These are phyloP conservation scores for Rhinolophus sinicus DNA, from an alignment of 2,113 vertebrate genomes.

Conservation along the genomic window DNA sequence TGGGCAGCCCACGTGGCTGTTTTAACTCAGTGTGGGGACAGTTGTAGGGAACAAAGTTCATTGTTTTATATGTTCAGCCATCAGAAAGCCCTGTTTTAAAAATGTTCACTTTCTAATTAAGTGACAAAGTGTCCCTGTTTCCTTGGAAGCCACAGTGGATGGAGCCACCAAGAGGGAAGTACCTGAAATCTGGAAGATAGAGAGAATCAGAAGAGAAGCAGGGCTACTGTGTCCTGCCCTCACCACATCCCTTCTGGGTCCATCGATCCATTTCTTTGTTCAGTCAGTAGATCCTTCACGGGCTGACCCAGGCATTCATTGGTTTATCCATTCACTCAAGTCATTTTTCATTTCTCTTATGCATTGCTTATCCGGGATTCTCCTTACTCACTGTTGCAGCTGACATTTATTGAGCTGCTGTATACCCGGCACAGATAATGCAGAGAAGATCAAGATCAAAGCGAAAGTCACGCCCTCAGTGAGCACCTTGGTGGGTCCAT, in stretches of 20 bases:
- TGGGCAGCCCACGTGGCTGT: not conserved
- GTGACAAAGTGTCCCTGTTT: not conserved
- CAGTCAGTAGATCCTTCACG: not conserved
- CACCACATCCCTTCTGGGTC: not conserved
- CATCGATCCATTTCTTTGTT: not conserved
- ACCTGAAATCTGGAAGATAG: not conserved
- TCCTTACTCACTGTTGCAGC: not conserved
- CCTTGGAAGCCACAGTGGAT: not conserved
- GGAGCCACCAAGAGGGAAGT: not conserved
- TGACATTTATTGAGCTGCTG: not conserved
- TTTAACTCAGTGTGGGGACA: not conserved
- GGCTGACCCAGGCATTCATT: not conserved
- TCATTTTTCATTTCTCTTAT: not conserved
- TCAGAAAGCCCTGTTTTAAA: not conserved
- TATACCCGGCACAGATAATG: not conserved
- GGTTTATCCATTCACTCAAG: no score
- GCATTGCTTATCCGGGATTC: not conserved
- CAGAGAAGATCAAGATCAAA: not conserved
- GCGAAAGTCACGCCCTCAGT: not conserved
- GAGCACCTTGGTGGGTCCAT: not conserved
- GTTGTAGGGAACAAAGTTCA: not conserved
- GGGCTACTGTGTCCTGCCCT: not conserved
- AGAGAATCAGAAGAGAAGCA: not conserved
- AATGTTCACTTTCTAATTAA: not conserved
- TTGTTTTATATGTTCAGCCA: not conserved